phyloP scores from a whole-genome alignment of 2,888 invertebrate species.

The Melinaea menophilus region DNA sequence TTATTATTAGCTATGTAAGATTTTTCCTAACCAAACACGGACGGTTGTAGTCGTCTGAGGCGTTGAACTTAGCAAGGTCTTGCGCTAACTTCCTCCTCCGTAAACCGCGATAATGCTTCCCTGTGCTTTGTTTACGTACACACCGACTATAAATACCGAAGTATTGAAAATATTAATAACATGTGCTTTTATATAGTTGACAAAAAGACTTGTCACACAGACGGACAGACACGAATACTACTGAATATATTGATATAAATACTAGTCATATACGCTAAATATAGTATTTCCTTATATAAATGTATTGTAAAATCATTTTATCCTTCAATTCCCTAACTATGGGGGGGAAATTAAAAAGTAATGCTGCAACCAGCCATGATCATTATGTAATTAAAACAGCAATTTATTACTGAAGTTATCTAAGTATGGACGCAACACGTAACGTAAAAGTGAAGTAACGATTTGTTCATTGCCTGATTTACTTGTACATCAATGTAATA shows the following conservation, averaged over 20 bases:
- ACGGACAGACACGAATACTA: too few relatives aligned
- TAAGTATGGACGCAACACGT: conserved; percentile 28
- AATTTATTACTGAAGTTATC: conserved; percentile 27
- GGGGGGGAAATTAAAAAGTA: too few relatives aligned
- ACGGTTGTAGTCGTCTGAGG: conserved; percentile 33
- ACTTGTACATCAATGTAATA: conserved; percentile 23
- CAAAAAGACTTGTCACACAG: too few relatives aligned
- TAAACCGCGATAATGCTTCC: conserved; percentile 22
- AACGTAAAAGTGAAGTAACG: conserved; percentile 27
- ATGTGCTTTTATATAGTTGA: too few relatives aligned
- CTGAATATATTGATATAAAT: too few relatives aligned
- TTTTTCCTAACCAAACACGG: conserved; percentile 14
- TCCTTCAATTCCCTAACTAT: too few relatives aligned
- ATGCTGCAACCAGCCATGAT: conserved; percentile 18
- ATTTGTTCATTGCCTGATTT: conserved; percentile 23
- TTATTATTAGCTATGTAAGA: conserved; percentile 1
- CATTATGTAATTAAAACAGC: conserved; percentile 34
- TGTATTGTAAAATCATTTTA: too few relatives aligned
- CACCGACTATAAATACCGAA: not conserved
- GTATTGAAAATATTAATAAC: too few relatives aligned
- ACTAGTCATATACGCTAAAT: too few relatives aligned
- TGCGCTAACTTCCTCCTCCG: conserved; percentile 27
- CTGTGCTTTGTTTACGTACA: conserved; percentile 18
- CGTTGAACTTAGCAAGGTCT: conserved; percentile 36
- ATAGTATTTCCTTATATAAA: too few relatives aligned